These are phyloP conservation scores for Nipponia nippon DNA, from an alignment of 2,113 vertebrate species.

Conservation along the genomic window DNA sequence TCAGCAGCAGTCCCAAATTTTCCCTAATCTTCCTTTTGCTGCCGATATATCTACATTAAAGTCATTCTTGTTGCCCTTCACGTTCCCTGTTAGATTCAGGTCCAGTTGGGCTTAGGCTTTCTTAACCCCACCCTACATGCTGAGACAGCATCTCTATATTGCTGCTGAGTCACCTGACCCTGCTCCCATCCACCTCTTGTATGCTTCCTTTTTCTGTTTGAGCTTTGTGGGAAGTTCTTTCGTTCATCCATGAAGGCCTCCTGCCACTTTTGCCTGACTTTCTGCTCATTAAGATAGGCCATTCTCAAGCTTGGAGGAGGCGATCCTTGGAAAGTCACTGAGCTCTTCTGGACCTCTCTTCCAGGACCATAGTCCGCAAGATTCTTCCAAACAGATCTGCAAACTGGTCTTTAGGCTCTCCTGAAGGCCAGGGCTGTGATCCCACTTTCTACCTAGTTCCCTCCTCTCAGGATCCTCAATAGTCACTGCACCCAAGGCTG, in stretches of 20 bases:
- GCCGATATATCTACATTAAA: neutral
- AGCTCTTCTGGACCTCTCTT: neutral
- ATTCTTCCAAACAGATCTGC: neutral
- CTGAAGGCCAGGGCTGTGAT: neutral
- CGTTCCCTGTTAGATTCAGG: neutral
- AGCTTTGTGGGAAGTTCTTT: neutral
- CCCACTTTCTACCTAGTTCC: neutral
- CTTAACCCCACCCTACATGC: neutral
- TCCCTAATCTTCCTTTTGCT: neutral
- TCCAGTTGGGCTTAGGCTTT: neutral
- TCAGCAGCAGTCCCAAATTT: neutral
- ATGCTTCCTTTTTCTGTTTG: neutral
- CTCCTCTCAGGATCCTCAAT: neutral
- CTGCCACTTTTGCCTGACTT: neutral
- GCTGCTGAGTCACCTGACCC: neutral
- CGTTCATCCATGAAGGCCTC: neutral
- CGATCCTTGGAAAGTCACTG: neutral
- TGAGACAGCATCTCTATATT: neutral
- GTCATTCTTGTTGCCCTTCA: neutral
- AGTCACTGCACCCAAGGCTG: neutral
- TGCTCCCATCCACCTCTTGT: neutral
- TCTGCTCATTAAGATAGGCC: neutral
- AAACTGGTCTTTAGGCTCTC: neutral
- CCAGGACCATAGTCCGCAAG: neutral
- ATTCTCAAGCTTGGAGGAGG: neutral